phyloP scores from a whole-genome alignment of 1,140 invertebrate species.

The Neodiprion lecontei region DNA sequence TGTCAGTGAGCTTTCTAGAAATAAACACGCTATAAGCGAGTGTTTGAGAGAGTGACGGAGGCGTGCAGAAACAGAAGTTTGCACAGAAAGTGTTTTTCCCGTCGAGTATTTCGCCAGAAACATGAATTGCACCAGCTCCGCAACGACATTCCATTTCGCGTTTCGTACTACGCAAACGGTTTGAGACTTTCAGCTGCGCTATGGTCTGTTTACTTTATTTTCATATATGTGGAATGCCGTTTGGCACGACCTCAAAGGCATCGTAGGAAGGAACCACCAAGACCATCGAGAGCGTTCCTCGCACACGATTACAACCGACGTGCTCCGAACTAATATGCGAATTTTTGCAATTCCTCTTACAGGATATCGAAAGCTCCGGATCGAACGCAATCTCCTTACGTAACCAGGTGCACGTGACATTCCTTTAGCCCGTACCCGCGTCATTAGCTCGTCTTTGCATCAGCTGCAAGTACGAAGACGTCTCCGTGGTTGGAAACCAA shows the following conservation, averaged over 20 bases:
- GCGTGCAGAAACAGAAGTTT: no score
- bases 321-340: slow-evolving; percentile 50
- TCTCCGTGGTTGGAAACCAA: no score
- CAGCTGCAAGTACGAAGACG: no score
- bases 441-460: no score
- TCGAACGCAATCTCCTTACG: slow-evolving; percentile 25
- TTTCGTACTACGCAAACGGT: slow-evolving; percentile 54
- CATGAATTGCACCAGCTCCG: background rate
- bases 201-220: slow-evolving; percentile 54
- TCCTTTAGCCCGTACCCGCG: background rate
- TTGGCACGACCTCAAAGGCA: slow-evolving; percentile 53
- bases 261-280: slow-evolving; percentile 22
- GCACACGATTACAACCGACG: slow-evolving; percentile 49
- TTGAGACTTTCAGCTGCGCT: slow-evolving; percentile 35
- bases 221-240: slow-evolving; percentile 45
- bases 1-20: no score
- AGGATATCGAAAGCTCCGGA: slow-evolving; percentile 41
- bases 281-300: slow-evolving; percentile 12
- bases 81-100: background rate
- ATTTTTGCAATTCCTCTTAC: slow-evolving; percentile 53
- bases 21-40: background rate
- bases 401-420: slow-evolving; percentile 3
- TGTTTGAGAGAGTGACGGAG: background rate
- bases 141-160: slow-evolving; percentile 53
- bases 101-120: background rate